These are phyloP conservation scores for Saturnia pavonia DNA, from an alignment of 2,888 invertebrate genomes.

Conservation along the genomic window DNA sequence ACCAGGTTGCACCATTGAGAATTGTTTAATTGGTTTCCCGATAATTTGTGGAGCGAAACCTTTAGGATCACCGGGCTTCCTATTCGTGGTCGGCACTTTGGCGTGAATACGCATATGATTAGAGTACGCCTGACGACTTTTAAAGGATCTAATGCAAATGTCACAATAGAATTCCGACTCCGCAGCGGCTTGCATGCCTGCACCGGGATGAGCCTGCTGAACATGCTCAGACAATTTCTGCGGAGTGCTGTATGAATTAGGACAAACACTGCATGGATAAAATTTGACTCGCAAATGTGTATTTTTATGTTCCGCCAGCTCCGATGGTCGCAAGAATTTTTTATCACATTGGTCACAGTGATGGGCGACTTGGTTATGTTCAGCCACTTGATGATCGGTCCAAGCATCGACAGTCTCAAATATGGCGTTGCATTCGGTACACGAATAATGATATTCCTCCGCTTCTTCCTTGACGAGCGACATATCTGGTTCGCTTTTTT, in stretches of 20 bases:
- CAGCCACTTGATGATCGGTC: constrained; percentile 81
- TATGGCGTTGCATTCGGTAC: constrained; percentile 83
- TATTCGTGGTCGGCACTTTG: constrained; percentile 76
- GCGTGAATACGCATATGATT: constrained; percentile 81
- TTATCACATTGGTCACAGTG: constrained; percentile 84
- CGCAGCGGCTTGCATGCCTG: constrained; percentile 43
- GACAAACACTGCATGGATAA: constrained; percentile 82
- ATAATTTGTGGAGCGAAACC: constrained; percentile 71
- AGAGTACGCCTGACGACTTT: constrained; percentile 79
- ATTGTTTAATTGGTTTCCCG: constrained; percentile 69
- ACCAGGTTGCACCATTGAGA: constrained; percentile 59
- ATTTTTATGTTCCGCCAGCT: constrained; percentile 85
- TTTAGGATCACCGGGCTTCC: constrained; percentile 65
- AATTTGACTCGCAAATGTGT: constrained; percentile 85
- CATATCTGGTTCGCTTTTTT: constrained; percentile 62
- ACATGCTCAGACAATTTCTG: constrained; percentile 82
- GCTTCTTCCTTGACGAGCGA: constrained; percentile 75
- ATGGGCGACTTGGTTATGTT: constrained; percentile 78
- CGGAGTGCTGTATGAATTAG: constrained; percentile 83
- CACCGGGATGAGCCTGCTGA: constrained; percentile 73
- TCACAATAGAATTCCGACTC: constrained; percentile 79
- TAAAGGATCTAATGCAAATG: constrained; percentile 82
- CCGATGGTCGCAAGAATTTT: constrained; percentile 81
- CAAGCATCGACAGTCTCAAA: constrained; percentile 81
- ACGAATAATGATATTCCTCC: constrained; percentile 81